Conservation (phyloP, 2,888 invertebrate genomes). For the Drosophila siamana region DNA sequence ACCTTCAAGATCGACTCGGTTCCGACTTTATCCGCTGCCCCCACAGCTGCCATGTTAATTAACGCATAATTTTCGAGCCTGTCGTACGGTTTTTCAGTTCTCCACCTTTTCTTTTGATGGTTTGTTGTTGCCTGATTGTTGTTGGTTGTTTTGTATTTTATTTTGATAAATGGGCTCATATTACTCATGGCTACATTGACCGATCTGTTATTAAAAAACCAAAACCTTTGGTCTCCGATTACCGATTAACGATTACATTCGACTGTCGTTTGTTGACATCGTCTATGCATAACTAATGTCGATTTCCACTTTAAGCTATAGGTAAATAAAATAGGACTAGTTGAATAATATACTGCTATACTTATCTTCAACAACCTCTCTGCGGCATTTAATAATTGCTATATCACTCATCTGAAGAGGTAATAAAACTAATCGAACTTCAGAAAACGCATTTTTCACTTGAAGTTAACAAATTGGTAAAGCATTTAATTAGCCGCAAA, state of each 20-base stretch:
- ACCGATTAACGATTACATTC: slow-evolving; percentile 32
- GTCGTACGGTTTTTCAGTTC: slow-evolving; percentile 51
- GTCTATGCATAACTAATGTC: slow-evolving; percentile 26
- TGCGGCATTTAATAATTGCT: background rate
- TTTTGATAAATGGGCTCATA: slow-evolving; percentile 67
- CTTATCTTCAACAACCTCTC: background rate
- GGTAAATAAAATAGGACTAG: background rate
- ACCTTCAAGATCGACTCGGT: slow-evolving; percentile 50
- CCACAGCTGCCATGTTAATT: slow-evolving; percentile 69
- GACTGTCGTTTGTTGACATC: slow-evolving; percentile 18
- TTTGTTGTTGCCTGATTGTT: background rate
- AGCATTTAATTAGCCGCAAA: slow-evolving; percentile 4
- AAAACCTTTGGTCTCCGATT: slow-evolving; percentile 45
- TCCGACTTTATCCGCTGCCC: slow-evolving; percentile 35
- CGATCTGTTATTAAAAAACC: slow-evolving; percentile 40
- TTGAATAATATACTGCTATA: background rate
- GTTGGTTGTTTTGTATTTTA: slow-evolving; percentile 22
- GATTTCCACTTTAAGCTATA: slow-evolving; percentile 8
- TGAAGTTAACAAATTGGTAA: background rate
- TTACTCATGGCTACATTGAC: slow-evolving; percentile 41
- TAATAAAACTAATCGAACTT: slow-evolving; percentile 7
- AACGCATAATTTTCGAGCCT: slow-evolving; percentile 72
- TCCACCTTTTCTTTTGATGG: slow-evolving; percentile 16
- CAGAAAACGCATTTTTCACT: background rate
- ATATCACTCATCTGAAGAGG: background rate